Evolutionary conservation across 2,113 vertebrate species (phyloP), one percentile per base, ranked within the genome.

Genomic region (Hemibagrus wyckioides): DNA sequence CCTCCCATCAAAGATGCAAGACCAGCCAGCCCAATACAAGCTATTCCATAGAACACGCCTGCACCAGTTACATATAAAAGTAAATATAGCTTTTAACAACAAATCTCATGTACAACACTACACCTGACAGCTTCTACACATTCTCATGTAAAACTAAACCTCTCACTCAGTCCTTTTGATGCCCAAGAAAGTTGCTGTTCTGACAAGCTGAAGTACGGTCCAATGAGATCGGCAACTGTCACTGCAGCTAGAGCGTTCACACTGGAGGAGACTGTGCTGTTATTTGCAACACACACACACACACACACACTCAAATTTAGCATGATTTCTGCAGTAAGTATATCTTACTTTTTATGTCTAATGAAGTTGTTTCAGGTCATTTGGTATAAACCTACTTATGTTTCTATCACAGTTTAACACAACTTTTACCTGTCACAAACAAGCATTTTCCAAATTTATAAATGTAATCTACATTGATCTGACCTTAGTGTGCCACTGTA

Each of bases 241-340:
- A 97, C 97, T 36, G 97, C 94, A 76, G 96, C 94, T 87, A 97
- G 90, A 6, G 97, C 96, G 17, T 96, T 97, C 86, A 97, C 96
- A 88, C 97, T 97, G 91, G 97, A 97, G 9, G 97, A 97, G 83
- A 97, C 96, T 6, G 97, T 97, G 92, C 97, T 97, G 89, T 86
- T 52, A 44, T 25, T 4, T 30, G 15, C 65, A 41, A 73, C 19
- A 80, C 52, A 57, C 52, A 81, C n/a, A 36, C 19, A 56, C 25
- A 50, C 73, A 48, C 41, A 76, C 11, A 75, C 23, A 75, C 36
- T 44, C 39, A 69, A 30, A 75, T 19, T 23, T 17, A 71, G n/a
- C n/a, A n/a, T n/a, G n/a, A n/a, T n/a, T n/a, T n/a, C n/a, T n/a
- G n/a, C 36, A 71, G 5, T 17, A n/a, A 63, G 23, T 36, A 44